phyloP scores from a whole-genome alignment of 2,113 vertebrate species.

The Takifugu flavidus region DNA sequence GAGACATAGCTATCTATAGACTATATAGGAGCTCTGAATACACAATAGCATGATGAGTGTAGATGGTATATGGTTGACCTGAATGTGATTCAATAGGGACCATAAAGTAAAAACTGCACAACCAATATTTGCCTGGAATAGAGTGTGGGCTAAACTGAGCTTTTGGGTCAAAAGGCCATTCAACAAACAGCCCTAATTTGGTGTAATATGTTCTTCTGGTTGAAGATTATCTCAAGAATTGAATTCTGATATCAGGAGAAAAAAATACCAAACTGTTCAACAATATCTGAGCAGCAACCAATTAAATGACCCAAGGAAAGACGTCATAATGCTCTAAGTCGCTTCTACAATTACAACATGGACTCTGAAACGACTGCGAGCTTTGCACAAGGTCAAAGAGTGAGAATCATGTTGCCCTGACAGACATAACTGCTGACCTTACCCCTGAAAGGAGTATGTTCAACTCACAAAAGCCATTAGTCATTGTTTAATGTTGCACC shows the following conservation, averaged over 20 bases:
- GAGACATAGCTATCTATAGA: too few species aligned
- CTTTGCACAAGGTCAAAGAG: conserved; percentile 33
- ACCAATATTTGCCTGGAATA: neutral
- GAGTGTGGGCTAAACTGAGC: neutral
- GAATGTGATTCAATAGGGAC: conserved; percentile 9
- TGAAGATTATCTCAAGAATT: neutral
- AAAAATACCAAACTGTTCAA: neutral
- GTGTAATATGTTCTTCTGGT: conserved; percentile 4
- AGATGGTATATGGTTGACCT: conserved; percentile 22
- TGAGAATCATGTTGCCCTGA: conserved; percentile 9
- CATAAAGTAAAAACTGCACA: conserved; percentile 27
- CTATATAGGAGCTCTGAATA: too few species aligned
- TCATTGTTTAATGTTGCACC: conserved; percentile 33
- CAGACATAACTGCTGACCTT: conserved; percentile 21
- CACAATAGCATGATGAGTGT: neutral
- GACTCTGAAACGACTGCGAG: conserved; percentile 2
- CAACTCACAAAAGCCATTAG: conserved; percentile 33
- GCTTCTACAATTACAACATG: neutral
- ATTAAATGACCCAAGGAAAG: neutral
- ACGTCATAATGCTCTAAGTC: neutral
- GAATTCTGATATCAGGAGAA: neutral
- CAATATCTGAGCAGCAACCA: neutral
- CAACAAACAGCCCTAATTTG: neutral
- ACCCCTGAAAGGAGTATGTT: conserved; percentile 6
- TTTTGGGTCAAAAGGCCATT: neutral